phyloP scores from a whole-genome alignment of 2,888 invertebrate genomes.

The Venustoraphidia nigricollis region DNA sequence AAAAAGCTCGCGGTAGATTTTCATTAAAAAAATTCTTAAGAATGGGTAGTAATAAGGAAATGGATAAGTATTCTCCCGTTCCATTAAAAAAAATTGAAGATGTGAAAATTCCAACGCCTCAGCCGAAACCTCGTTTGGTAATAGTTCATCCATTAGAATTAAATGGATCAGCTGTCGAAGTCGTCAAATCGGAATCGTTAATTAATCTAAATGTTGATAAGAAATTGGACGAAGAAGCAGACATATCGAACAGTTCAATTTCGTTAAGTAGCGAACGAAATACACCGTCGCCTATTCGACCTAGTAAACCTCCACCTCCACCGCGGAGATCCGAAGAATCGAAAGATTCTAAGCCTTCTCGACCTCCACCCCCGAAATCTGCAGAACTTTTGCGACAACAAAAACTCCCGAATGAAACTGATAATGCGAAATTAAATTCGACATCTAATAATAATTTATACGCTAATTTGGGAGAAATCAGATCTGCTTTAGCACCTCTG shows the following conservation, averaged over 20 bases:
- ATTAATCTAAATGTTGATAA: neutral
- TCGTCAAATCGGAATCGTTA: conserved; percentile 28
- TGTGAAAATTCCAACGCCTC: conserved; percentile 37
- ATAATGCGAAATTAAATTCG: too few species aligned
- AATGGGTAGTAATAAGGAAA: conserved; percentile 59
- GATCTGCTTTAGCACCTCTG: conserved; percentile 64
- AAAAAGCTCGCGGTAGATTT: conserved; percentile 55
- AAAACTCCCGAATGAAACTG: conserved; percentile 22
- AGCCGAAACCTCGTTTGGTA: conserved; percentile 59
- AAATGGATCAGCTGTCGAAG: conserved; percentile 67
- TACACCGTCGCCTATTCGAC: conserved; percentile 24
- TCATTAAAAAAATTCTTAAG: conserved; percentile 71
- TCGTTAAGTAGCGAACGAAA: neutral
- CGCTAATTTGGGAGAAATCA: conserved; percentile 72
- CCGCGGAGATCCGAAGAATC: conserved; percentile 39
- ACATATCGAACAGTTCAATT: conserved; percentile 15
- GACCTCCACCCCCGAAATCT: conserved; percentile 62
- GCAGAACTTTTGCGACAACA: conserved; percentile 45
- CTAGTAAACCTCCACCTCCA: conserved; percentile 61
- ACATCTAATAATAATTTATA: conserved; percentile 43
- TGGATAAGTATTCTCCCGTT: conserved; percentile 36
- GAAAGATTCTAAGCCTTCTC: conserved; percentile 43
- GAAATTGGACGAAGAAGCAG: neutral
- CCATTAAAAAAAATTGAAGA: conserved; percentile 37
- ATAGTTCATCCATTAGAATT: conserved; percentile 81